A percentile compares a stretch with the other conserved stretches of the same genome.
Evolutionary conservation across 2,113 vertebrate species (phyloP).

Genomic region (Lagenorhynchus albirostris): DNA sequence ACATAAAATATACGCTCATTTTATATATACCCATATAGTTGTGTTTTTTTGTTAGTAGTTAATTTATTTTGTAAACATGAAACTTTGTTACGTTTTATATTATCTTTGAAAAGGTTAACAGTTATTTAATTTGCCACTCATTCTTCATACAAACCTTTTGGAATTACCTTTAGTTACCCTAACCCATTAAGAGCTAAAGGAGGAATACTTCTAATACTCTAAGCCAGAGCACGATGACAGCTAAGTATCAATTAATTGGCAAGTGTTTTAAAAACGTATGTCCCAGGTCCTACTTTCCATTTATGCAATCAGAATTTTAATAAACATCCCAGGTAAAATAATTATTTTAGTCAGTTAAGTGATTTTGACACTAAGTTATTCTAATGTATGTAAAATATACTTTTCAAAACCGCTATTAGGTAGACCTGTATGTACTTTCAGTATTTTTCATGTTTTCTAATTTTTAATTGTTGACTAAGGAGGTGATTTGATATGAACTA

Average conservation of each 20-base stretch:
- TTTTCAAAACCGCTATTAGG: conserved; percentile 11
- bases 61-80: not conserved
- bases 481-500: not conserved
- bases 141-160: not conserved
- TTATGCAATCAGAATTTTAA: conserved; percentile 1
- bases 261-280: not conserved
- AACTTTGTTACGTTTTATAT: not conserved
- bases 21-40: not conserved
- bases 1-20: not conserved
- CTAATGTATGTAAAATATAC: not conserved
- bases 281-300: not conserved
- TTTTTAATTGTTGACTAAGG: conserved; percentile 20
- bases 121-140: not conserved
- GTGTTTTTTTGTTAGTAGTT: not conserved
- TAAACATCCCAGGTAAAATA: not conserved
- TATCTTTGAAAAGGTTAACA: not conserved
- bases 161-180: conserved; percentile 2
- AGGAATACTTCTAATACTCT: not conserved
- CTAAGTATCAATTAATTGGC: not conserved
- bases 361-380: conserved; percentile 14
- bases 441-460: not conserved
- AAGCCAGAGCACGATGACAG: not conserved
- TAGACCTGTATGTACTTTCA: not conserved
- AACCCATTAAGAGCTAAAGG: not conserved
- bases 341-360: not conserved